Base-by-base conservation (phyloP, 37 sponge, comb jelly and placozoan genomes). In the Halichondria panicea region DNA sequence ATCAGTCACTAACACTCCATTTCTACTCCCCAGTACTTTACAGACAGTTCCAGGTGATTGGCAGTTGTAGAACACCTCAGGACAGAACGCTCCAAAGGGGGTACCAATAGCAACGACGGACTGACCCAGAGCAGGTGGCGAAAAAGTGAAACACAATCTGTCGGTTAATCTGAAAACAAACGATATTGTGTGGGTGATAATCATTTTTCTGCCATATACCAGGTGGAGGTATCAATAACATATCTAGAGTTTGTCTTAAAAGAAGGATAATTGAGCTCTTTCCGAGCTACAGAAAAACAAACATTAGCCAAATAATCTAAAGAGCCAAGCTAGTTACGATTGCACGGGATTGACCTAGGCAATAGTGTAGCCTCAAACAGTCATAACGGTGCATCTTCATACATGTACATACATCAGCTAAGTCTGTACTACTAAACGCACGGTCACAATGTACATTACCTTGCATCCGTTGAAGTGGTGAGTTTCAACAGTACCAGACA, bases 21-120 rank as follows among this genome's bases (percentile, higher is more conserved):
- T 55, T 2, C 19, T 21, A 1, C n/a, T 12, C 6, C 38, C 55
- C 4, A 48, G 31, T 19, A 71, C 34, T 35, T 71, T 71, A 35
- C 72, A 53, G 9, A 71, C 72, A 31, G 35, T 31, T 1, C 72
- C 72, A 28, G 53, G 13, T 34, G 36, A 33, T 21, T 53, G 21
- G 35, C 55, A 53, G 72, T 71, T 52, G 34, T 33, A 12, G 55
- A 71, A 71, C 55, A 71, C 72, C 66, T 65, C 66, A 9, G 72
- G 72, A 50, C 55, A 52, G 55, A 33, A 52, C 3, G 34, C 3
- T 31, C 34, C 72, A 52, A 71, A 71, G 5, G 72, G 72, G 1
- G 72, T 71, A 4, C 55, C 55, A 5, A 52, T 30, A 2, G 32
- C 31, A 28, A 25, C 12, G 55, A 71, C 55, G 6, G 32, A 25